Evolutionary conservation across 2,797 vertebrate genomes (phyloP).

Genomic region (Loriculus beryllinus): DNA sequence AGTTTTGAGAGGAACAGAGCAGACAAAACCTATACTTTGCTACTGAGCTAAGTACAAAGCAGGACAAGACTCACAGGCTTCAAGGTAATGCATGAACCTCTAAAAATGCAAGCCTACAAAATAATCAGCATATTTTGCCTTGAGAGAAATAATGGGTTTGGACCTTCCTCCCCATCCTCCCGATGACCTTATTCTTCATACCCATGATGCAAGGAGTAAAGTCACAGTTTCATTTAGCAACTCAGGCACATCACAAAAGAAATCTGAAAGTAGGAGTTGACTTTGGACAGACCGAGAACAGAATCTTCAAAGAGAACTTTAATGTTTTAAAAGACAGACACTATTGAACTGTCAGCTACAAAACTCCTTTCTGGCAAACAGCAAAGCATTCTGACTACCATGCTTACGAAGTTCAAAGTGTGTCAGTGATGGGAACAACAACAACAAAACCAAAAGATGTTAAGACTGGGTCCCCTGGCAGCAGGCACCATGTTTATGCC

Average conservation of each 20-base stretch:
- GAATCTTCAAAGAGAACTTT: not conserved
- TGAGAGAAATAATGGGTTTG: not conserved
- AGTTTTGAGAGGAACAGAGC: not conserved
- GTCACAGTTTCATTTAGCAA: not conserved
- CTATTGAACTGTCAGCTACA: not conserved
- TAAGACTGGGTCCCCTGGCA: not conserved
- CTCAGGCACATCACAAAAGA: not conserved
- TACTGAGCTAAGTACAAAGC: not conserved
- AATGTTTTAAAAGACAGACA: not conserved
- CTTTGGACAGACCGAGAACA: not conserved
- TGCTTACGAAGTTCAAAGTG: not conserved
- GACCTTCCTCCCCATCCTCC: not conserved
- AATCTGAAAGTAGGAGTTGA: not conserved
- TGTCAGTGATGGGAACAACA: not conserved
- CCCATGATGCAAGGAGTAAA: not conserved
- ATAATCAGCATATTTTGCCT: not conserved
- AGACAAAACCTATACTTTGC: not conserved
- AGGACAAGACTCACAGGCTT: not conserved
- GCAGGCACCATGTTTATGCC: not conserved
- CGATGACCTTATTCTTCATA: not conserved
- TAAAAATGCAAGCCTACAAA: not conserved
- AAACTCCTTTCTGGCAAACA: not conserved
- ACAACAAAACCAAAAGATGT: not conserved
- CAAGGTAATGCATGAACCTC: not conserved
- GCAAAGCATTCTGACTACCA: not conserved